Base-by-base conservation (phyloP, 2,797 vertebrate genomes). In the Falco biarmicus region DNA sequence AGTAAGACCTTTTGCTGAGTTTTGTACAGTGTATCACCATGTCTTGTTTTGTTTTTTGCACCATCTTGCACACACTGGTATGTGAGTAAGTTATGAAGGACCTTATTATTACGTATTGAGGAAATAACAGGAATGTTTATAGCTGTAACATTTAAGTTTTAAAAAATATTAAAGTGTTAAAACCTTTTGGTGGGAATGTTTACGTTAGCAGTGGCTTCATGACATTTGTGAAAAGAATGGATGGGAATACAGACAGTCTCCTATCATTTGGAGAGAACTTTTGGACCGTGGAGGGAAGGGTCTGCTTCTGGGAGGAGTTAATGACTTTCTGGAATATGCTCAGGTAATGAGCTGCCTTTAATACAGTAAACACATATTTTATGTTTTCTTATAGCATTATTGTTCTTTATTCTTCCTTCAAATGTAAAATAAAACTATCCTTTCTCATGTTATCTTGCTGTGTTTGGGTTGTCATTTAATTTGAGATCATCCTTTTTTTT, bases 201-300 rank as follows among this genome's bases (percentile, higher is more conserved):
- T 80, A 32, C 48, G 19, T 76, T 64, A 99, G 99, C 96, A 97
- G 60, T 99, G 99, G 99, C 98, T 99, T 87, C 94, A 96, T 71
- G 77, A 94, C 25, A 95, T 98, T 15, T 99, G 99, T 96, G 79
- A 91, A 65, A 97, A 54, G 73, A 99, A 99, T 92, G 97, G 97
- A 57, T 99, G 99, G 99, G 97, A 95, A 59, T 99, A 99, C 25
- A 91, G 96, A 3, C 24, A 41, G 6, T 99, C 98, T 53, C 99
- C 99, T 84, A 95, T 99, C 69, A 90, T 99, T 93, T 99, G 99
- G 99, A 99, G 99, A 97, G 99, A 99, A 54, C 96, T 99, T n/a
- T 94, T 99, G 78, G 97, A 98, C 70, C 98, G 98, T 71, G 99
- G 99, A 41, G 99, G 99, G 12, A 99, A 98, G 94, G 99, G 98